Evolutionary conservation across 2,888 invertebrate genomes (phyloP).

Genomic region (Synanthedon formicaeformis): DNA sequence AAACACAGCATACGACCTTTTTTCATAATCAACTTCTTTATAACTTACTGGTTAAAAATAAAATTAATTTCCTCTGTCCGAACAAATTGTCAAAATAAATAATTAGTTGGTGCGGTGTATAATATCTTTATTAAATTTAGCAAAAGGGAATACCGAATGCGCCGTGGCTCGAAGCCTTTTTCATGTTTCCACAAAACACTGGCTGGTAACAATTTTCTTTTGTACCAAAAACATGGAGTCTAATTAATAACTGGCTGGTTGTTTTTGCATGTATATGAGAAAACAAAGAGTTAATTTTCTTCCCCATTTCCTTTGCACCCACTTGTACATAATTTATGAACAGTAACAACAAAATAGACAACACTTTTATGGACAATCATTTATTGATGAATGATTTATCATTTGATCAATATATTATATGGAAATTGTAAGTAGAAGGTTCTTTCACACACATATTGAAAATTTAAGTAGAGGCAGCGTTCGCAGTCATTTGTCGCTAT

Average conservation of each 20-base stretch:
- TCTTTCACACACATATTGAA: too few species aligned
- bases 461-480: too few species aligned
- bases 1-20: too few species aligned
- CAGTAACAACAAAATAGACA: background rate
- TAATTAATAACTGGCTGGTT: constrained; percentile 34
- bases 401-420: too few species aligned
- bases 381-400: too few species aligned
- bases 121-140: background rate
- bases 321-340: constrained; percentile 8
- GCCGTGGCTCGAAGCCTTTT: background rate
- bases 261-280: constrained; percentile 16
- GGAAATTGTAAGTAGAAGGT: too few species aligned
- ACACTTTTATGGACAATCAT: background rate
- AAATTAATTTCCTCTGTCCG: too few species aligned
- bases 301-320: constrained; percentile 12
- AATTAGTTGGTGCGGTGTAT: too few species aligned
- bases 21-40: too few species aligned
- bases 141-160: background rate
- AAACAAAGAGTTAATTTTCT: constrained; percentile 39
- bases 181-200: background rate
- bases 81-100: too few species aligned
- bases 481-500: too few species aligned
- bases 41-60: too few species aligned
- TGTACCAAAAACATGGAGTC: constrained; percentile 24
- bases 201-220: constrained; percentile 23